Percentiles rank a stretch among this genome's conserved stretches.
Conservation (phyloP, 35 echinoderm and acorn worm genomes). For the Nesometra sesokonis region DNA sequence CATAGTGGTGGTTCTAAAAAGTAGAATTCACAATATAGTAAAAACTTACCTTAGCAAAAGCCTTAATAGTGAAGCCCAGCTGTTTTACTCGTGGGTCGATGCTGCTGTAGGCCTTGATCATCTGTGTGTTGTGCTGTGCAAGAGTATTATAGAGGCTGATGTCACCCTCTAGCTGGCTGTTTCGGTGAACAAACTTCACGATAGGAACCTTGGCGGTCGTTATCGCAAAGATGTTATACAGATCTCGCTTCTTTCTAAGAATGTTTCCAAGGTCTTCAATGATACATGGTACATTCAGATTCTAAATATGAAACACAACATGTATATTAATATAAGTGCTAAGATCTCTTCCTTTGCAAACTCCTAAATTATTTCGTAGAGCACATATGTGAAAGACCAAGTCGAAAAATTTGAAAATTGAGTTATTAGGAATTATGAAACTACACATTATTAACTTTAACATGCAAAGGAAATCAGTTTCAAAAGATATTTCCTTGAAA, state of each 20-base stretch:
- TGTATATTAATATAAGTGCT: no score
- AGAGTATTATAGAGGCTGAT: conserved; percentile 89
- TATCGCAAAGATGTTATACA: conserved; percentile 62
- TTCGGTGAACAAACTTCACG: conserved; percentile 69
- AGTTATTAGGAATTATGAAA: no score
- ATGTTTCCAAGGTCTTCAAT: conserved; percentile 53
- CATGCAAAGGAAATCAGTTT: no score
- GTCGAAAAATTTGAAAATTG: no score
- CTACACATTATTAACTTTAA: no score
- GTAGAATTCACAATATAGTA: no score
- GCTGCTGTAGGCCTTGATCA: conserved; percentile 41
- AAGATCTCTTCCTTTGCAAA: no score
- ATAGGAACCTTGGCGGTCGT: conserved; percentile 94
- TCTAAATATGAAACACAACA: conserved; percentile 18
- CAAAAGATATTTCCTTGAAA: no score
- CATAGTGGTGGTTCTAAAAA: no score
- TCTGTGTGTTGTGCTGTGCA: conserved; percentile 72
- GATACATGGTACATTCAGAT: conserved; percentile 38
- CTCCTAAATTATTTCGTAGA: no score
- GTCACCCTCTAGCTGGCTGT: conserved; percentile 59
- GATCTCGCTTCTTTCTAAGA: conserved; percentile 40
- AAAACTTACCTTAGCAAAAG: conserved; percentile 78
- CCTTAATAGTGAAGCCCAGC: conserved; percentile 64
- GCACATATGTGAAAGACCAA: no score
- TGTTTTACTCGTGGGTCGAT: conserved; percentile 62